phyloP scores from a whole-genome alignment of 92 coral and sea anemone species.

The Epizoanthus illoricatus region DNA sequence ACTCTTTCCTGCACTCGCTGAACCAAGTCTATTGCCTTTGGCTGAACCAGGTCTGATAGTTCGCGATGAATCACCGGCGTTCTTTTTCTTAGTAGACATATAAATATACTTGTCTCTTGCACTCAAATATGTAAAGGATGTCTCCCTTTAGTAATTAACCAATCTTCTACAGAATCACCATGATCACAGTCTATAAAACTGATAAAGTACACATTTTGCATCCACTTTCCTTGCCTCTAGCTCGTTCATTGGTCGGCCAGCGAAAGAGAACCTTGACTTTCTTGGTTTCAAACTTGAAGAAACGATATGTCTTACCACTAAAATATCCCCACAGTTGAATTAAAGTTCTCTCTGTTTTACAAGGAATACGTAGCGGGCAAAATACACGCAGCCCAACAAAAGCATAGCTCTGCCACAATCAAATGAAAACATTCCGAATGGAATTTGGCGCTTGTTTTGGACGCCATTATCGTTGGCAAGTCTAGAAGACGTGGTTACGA shows the following conservation, averaged over 20 bases:
- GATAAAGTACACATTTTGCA: slow-evolving; percentile 8
- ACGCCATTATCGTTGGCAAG: slow-evolving; percentile 62
- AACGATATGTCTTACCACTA: not conserved
- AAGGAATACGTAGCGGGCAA: not conserved
- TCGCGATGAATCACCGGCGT: slow-evolving; percentile 12
- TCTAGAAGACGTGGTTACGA: slow-evolving; percentile 47
- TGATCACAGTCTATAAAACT: not conserved
- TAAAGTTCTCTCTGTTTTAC: not conserved
- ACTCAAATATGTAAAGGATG: not conserved
- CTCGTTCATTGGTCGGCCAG: not conserved
- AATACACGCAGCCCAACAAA: not conserved
- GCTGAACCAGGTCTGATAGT: slow-evolving; percentile 47
- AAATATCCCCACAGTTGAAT: not conserved
- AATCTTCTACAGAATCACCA: not conserved
- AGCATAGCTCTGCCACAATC: not conserved
- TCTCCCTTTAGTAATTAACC: not conserved
- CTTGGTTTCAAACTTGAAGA: not conserved
- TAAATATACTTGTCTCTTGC: not conserved
- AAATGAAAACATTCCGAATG: slow-evolving; percentile 41
- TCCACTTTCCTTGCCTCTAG: slow-evolving; percentile 9
- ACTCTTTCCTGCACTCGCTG: slow-evolving; percentile 52
- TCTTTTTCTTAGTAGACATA: slow-evolving; percentile 45
- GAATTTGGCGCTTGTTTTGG: slow-evolving; percentile 63
- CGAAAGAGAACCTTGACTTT: not conserved
- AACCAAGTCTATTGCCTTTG: slow-evolving; percentile 52